These are phyloP conservation scores for Lutjanus erythropterus DNA, from an alignment of 2,113 vertebrate species.

Conservation along the genomic window DNA sequence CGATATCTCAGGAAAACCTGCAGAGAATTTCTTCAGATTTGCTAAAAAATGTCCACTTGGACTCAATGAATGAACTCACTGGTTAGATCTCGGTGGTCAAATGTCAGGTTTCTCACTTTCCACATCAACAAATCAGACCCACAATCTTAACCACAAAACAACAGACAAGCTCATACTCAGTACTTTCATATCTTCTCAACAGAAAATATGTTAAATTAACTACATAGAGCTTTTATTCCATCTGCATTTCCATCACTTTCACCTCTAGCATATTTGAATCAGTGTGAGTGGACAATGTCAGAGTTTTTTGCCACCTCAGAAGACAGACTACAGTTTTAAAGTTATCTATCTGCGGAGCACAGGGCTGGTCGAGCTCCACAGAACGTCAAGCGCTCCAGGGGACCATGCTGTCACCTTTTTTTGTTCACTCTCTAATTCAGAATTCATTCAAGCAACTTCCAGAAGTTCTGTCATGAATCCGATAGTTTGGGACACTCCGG, in stretches of 20 bases:
- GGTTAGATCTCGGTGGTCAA: too few relatives aligned
- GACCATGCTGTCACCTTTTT: background rate
- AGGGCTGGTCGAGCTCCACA: background rate
- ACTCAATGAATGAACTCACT: too few relatives aligned
- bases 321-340: background rate
- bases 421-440: background rate
- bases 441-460: slow-evolving; percentile 1
- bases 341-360: slow-evolving; percentile 13
- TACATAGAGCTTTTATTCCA: background rate
- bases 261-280: background rate
- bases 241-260: background rate
- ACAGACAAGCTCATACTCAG: too few relatives aligned
- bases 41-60: too few relatives aligned
- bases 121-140: too few relatives aligned
- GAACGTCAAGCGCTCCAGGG: background rate
- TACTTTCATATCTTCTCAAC: too few relatives aligned
- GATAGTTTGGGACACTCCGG: background rate
- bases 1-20: too few relatives aligned
- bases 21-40: too few relatives aligned
- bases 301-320: background rate
- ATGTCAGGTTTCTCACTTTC: too few relatives aligned
- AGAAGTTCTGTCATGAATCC: background rate
- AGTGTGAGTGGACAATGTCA: background rate
- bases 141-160: too few relatives aligned
- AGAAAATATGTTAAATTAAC: too few relatives aligned